A percentile compares a stretch with the other conserved stretches of the same genome.
phyloP scores from a whole-genome alignment of 2,888 invertebrate species.

The Sinohyriopsis cumingii region DNA sequence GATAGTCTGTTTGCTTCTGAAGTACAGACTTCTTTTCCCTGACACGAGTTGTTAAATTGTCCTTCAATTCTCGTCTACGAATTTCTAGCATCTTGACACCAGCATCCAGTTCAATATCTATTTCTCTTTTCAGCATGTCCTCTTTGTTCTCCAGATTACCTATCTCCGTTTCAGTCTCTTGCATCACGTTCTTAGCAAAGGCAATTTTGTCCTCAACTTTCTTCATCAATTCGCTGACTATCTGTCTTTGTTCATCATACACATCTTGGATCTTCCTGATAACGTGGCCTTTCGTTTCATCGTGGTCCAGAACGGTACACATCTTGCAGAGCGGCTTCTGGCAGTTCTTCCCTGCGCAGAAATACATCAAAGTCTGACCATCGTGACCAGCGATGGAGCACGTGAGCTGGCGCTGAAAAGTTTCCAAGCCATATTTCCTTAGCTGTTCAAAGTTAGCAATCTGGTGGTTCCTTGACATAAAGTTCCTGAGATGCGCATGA shows the following conservation, averaged over 20 bases:
- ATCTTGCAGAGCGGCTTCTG: slow-evolving; percentile 40
- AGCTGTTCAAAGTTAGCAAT: slow-evolving; percentile 43
- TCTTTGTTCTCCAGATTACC: slow-evolving; percentile 33
- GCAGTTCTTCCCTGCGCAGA: slow-evolving; percentile 39
- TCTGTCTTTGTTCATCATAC: slow-evolving; percentile 37
- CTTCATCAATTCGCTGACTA: slow-evolving; percentile 37
- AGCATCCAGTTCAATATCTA: slow-evolving; percentile 44
- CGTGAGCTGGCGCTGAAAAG: slow-evolving; percentile 38
- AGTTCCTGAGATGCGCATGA: slow-evolving; percentile 46
- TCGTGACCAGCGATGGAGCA: slow-evolving; percentile 40
- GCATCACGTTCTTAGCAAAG: slow-evolving; percentile 40
- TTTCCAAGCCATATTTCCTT: slow-evolving; percentile 42
- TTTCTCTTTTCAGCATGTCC: slow-evolving; percentile 33
- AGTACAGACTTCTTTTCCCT: slow-evolving; percentile 42
- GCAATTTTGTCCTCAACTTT: slow-evolving; percentile 41
- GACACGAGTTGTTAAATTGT: slow-evolving; percentile 33
- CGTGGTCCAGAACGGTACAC: slow-evolving; percentile 42
- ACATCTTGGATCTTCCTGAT: slow-evolving; percentile 36
- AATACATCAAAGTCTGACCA: slow-evolving; percentile 35
- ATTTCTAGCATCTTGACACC: slow-evolving; percentile 44
- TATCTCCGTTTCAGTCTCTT: slow-evolving; percentile 43
- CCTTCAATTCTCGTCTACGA: slow-evolving; percentile 38
- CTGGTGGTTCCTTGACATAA: slow-evolving; percentile 43
- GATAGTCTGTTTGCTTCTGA: slow-evolving; percentile 40
- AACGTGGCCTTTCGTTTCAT: slow-evolving; percentile 35